Conservation (phyloP, 2,797 vertebrate genomes). For the Cheirogaleus major region DNA sequence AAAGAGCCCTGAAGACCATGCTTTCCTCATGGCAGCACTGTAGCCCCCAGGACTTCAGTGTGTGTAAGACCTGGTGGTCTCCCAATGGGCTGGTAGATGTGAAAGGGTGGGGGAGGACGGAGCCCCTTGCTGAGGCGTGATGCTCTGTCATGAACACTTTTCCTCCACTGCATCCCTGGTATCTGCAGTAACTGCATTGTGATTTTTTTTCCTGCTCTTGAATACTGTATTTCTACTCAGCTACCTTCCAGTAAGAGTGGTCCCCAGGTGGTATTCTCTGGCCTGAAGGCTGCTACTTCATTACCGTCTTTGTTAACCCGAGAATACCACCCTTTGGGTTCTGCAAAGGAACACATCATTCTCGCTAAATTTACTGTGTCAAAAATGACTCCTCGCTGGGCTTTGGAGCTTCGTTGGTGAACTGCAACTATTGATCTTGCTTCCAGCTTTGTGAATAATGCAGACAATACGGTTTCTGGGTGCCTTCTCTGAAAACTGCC, state of each 20-base stretch:
- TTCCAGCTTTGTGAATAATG: constrained; percentile 73
- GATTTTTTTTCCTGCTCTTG: constrained; percentile 45
- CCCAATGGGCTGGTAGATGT: neutral
- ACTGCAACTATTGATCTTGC: constrained; percentile 59
- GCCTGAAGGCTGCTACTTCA: constrained; percentile 60
- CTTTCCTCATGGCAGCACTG: neutral
- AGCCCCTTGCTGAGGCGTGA: neutral
- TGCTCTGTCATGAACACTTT: neutral
- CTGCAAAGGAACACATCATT: constrained; percentile 65
- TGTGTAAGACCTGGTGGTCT: neutral
- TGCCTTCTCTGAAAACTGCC: constrained; percentile 69
- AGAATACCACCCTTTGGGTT: constrained; percentile 67
- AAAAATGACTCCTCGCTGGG: constrained; percentile 58
- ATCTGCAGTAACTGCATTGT: neutral
- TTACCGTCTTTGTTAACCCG: constrained; percentile 64
- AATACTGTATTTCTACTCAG: constrained; percentile 9
- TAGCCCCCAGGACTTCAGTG: neutral
- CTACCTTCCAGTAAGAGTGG: neutral
- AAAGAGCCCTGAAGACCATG: neutral
- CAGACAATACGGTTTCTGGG: constrained; percentile 78
- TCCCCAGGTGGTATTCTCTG: constrained; percentile 34
- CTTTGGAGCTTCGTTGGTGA: constrained; percentile 42
- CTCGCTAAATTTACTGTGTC: constrained; percentile 68
- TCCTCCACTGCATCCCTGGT: neutral
- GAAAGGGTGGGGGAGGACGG: neutral